A percentile compares a stretch with the other conserved stretches of the same genome.
These are phyloP conservation scores for Aleiodes alternator DNA, from an alignment of 2,888 invertebrate genomes.

Conservation along the genomic window DNA sequence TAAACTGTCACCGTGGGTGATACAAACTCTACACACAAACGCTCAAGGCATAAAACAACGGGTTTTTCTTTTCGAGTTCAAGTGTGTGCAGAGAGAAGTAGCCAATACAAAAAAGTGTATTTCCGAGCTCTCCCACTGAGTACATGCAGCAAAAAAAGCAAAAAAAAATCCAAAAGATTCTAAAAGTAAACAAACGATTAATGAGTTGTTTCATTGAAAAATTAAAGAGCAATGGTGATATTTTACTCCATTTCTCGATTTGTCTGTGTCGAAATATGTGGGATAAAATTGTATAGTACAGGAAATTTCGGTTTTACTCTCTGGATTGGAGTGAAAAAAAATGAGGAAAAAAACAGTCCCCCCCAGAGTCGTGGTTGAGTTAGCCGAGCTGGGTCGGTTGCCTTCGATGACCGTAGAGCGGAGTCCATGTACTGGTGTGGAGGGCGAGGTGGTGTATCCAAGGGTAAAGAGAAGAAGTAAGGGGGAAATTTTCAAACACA, in stretches of 20 bases:
- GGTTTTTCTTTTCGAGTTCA: conserved; percentile 14
- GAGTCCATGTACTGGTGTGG: conserved; percentile 37
- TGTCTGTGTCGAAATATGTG: no score
- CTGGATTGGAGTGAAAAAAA: not conserved
- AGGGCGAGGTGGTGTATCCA: conserved; percentile 31
- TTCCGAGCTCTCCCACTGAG: conserved; percentile 3
- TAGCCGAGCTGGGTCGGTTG: conserved; percentile 62
- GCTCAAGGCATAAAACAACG: not conserved
- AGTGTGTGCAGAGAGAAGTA: conserved; percentile 16
- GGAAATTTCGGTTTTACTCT: not conserved
- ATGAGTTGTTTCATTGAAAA: no score
- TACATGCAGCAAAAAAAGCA: not conserved
- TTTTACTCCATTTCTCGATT: no score
- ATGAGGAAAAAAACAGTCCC: not conserved
- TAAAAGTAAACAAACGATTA: not conserved
- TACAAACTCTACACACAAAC: conserved; percentile 28
- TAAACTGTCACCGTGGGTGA: conserved; percentile 50
- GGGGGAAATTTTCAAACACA: conserved; percentile 28
- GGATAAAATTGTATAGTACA: no score
- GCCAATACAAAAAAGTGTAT: conserved; percentile 20
- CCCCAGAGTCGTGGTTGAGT: conserved; percentile 63
- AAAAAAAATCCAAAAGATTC: not conserved
- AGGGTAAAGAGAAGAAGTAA: conserved; percentile 39
- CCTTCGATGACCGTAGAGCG: conserved; percentile 58
- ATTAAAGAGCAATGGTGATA: no score